Base-by-base conservation (phyloP, 2,888 invertebrate genomes). In the Drosophila incognita region DNA sequence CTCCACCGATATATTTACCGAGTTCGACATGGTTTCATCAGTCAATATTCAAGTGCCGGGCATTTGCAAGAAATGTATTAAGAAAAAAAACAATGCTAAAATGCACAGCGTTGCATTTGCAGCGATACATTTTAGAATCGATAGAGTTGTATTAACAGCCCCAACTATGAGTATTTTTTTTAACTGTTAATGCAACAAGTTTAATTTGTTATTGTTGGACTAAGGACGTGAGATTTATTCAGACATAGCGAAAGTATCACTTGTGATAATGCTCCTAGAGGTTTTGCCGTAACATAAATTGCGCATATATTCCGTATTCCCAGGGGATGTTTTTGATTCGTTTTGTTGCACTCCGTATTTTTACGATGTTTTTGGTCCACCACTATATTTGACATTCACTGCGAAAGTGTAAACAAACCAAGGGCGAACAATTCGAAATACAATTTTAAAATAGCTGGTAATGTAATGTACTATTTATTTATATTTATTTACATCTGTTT, bases 1-100 rank as follows among this genome's bases (percentile, higher is more conserved):
- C 94, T 99, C 99, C 46, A 99, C 97, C 31, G 97, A 97, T 92
- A 98, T 97, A 92, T 97, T 97, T 10, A 98, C 97, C 11, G 96
- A 96, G 93, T 95, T 96, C 68, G 96, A 95, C 96, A 96, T 96
- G 90, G 86, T 92, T 79, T 7, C 2, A n/a, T 29, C 10, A 6
- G 21, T 33, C 10, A 38, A 65, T 29, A 31, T 40, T 53, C 21
- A 65, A 49, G 18, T 48, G 52, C 80, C 78, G 78, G 78, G 53
- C 46, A 60, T 29, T 76, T 67, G 66, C 52, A 74, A 61, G 8
- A 21, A 56, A 11, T 24, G 21, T 24, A 46, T 15, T 42, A 42
- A 74, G n/a, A 64, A 42, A 56, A 56, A 40, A 60, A 70, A 71
- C 66, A 73, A 61, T 46, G 42, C 42, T 11, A 42, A 24, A n/a